phyloP scores from a whole-genome alignment of 2,888 invertebrate genomes.

The Gastracanthus pulcherrimus region DNA sequence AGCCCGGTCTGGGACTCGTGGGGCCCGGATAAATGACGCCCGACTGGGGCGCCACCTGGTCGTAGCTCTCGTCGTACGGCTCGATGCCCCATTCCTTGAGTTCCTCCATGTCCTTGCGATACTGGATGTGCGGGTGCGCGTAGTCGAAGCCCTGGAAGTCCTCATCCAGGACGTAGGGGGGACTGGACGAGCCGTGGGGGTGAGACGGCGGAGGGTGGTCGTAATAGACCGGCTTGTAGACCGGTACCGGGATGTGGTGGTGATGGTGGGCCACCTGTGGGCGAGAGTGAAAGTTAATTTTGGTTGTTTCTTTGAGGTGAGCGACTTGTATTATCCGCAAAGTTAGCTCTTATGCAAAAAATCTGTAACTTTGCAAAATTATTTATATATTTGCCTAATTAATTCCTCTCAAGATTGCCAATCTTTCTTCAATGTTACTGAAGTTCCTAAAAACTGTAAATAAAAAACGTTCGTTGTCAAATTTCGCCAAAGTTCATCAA shows the following conservation, averaged over 20 bases:
- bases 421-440: too few relatives aligned
- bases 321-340: too few relatives aligned
- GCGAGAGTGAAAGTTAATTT: neutral
- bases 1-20: neutral
- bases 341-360: too few relatives aligned
- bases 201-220: constrained; percentile 58
- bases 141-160: constrained; percentile 74
- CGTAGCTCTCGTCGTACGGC: constrained; percentile 68
- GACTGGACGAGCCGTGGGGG: constrained; percentile 63
- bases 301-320: too few relatives aligned
- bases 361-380: too few relatives aligned
- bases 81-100: constrained; percentile 73
- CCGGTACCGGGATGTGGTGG: constrained; percentile 80
- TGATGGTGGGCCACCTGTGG: constrained; percentile 87
- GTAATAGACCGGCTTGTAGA: constrained; percentile 62
- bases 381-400: too few relatives aligned
- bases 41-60: constrained; percentile 59
- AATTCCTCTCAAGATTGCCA: too few relatives aligned
- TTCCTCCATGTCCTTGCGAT: constrained; percentile 74
- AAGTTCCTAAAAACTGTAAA: too few relatives aligned
- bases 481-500: too few relatives aligned
- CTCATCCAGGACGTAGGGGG: constrained; percentile 68
- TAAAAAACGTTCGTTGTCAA: too few relatives aligned
- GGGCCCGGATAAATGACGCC: constrained; percentile 58
- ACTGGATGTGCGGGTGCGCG: constrained; percentile 73